Evolutionary conservation across 2,113 vertebrate genomes (phyloP), one percentile per base, ranked within the genome.

Genomic region (Holacanthus passer): DNA sequence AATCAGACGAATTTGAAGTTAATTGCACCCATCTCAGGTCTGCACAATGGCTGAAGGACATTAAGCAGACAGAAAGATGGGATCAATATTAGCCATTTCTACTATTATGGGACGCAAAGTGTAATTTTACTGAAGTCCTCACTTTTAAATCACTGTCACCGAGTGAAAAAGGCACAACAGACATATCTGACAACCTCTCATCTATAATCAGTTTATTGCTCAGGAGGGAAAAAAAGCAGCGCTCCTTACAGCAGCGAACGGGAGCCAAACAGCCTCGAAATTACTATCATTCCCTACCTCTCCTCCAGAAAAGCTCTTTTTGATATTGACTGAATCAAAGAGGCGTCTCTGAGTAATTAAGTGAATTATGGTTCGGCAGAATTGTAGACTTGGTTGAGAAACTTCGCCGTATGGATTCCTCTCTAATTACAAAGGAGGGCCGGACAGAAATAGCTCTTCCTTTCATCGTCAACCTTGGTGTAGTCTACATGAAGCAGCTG

Each of bases 361-460:
- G 81, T 82, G 82, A 93, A 92, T 92, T 88, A 94, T 88, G 84
- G 89, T 83, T 76, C 43, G 27, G 71, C 64, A 35, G 79, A 89
- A 88, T 86, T 88, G 86, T 70, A 82, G 83, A 83, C 91, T 82
- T 70, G 88, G 48, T 88, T 71, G 88, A 89, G 83, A 83, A 80
- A 82, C 81, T 68, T 53, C 52, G 31, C 37, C 7, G 64, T 89
- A 91, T 89, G 82, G 89, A 93, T 90, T 87, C 59, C 32, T 65
- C 77, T 50, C 89, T 91, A 93, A 94, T 94, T 93, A 91, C 87
- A 92, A 91, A 90, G 88, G 62, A 85, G 87, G 31, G 71, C 47
- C 3, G 55, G 86, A 84, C 91, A 90, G 83, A 88, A 94, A 93
- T 87, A 94, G 81, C 73, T 63, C 32, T 80, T 82, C 66, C 85